A percentile compares a stretch with the other conserved stretches of the same genome.
These are phyloP conservation scores for Scolopax mira DNA, from an alignment of 2,113 vertebrate species.

Conservation along the genomic window DNA sequence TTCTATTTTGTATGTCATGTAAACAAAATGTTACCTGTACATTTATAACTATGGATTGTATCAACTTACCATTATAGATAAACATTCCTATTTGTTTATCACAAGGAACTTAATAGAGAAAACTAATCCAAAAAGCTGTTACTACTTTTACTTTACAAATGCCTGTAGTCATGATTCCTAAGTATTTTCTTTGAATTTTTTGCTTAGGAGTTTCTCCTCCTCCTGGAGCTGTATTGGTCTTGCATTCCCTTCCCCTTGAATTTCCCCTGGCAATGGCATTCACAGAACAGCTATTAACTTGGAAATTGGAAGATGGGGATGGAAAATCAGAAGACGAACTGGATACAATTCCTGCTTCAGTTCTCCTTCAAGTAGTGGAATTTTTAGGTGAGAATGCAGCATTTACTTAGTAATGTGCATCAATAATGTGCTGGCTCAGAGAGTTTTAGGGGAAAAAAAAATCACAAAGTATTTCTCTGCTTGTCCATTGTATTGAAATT, in stretches of 20 bases:
- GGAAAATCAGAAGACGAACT: conserved; percentile 90
- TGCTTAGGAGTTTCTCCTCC: conserved; percentile 90
- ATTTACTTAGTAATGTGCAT: background rate
- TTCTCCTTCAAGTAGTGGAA: conserved; percentile 93
- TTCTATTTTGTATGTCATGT: background rate
- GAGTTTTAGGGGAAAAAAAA: background rate
- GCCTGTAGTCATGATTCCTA: background rate
- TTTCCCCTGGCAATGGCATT: conserved; percentile 96
- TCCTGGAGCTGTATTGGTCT: conserved; percentile 89
- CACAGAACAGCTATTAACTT: conserved; percentile 91
- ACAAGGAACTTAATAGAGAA: background rate
- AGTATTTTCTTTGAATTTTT: background rate
- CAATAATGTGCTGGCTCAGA: background rate
- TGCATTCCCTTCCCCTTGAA: conserved; percentile 95
- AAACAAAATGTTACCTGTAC: background rate
- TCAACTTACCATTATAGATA: background rate
- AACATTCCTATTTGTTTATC: background rate
- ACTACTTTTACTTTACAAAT: background rate
- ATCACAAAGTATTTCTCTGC: background rate
- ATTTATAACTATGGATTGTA: background rate
- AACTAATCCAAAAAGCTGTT: background rate
- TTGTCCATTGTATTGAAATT: background rate
- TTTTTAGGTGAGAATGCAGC: conserved; percentile 82
- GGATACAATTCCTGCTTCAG: conserved; percentile 87
- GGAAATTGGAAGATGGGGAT: conserved; percentile 84